phyloP scores from a whole-genome alignment of 2,113 vertebrate genomes.

The Deroptyus accipitrinus region DNA sequence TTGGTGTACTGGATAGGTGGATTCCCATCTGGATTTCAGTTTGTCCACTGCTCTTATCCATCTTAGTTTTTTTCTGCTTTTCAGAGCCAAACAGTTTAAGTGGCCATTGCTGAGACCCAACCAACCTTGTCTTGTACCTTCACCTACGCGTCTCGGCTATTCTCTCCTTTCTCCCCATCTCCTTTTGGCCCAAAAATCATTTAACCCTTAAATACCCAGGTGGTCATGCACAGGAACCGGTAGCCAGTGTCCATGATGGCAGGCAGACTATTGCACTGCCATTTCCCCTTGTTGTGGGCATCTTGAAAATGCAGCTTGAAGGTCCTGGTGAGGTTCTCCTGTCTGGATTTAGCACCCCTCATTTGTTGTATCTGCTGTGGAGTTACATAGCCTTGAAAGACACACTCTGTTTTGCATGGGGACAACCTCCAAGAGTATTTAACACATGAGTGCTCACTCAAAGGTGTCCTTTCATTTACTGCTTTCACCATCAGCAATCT shows the following conservation, averaged over 20 bases:
- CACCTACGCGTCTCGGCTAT: not conserved
- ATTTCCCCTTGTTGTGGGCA: not conserved
- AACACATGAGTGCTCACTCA: constrained; percentile 49
- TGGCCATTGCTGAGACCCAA: not conserved
- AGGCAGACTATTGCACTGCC: not conserved
- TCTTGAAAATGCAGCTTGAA: not conserved
- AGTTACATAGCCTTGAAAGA: not conserved
- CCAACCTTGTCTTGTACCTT: not conserved
- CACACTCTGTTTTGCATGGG: not conserved
- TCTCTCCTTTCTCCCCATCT: not conserved
- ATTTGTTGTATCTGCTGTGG: rapidly evolving
- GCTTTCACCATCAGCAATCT: constrained; percentile 49
- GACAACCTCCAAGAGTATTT: not conserved
- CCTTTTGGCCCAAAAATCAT: not conserved
- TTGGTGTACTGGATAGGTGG: not conserved
- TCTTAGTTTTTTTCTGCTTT: not conserved
- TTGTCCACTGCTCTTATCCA: not conserved
- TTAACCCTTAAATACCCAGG: not conserved
- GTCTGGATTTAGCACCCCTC: not conserved
- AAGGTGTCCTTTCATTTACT: constrained; percentile 62
- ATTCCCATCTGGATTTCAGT: not conserved
- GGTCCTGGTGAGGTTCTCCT: not conserved
- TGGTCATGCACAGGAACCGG: not conserved
- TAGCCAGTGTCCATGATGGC: not conserved
- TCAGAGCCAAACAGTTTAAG: not conserved